Base-by-base conservation (phyloP, 2,797 vertebrate genomes). In the Hippocampus kuda region DNA sequence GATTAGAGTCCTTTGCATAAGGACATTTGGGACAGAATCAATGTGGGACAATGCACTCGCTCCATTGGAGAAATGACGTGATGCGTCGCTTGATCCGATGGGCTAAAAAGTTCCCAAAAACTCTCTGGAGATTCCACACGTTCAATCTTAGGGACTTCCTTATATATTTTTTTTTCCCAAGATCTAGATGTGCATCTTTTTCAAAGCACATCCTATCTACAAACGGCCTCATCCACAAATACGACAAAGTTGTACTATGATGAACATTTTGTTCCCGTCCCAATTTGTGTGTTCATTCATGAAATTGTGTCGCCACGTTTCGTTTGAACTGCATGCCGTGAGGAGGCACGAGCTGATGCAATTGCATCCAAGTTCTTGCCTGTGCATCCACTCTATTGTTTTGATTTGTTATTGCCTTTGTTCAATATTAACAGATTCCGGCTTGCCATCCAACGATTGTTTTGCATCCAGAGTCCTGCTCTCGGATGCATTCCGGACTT, bases 11-110 rank as follows among this genome's bases (percentile, higher is more conserved):
- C 79, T 86, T 85, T 84, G 72, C 83, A 84, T 86, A 77, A 77
- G 81, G 79, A 85, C 77, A 77, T 76, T 80, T 79, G 67, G 77
- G 73, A 84, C 75, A 75, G 81, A 85, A 85, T 87, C 73, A 16
- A 83, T 83, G 78, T 75, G 63, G 79, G 65, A 51, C 62, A 10
- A 46, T 69, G 72, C 69, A 63, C 68, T 67, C 70, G 15, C 68
- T 70, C 70, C 69, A 49, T 49, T 53, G 24, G 68, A 79, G 68
- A 81, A 81, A 79, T 73, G 70, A 79, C 79, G 61, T 60, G 9
- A 60, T 60, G 18, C 20, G 57, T 60, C 9, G 27, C 27, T 34
- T 20, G 57, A 34, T 60, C 27, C 34, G 34, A 34, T 2, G 18
- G 27, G 57, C 57, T 30, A 16, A 30, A 60, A 60, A 16, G 57